Base-by-base conservation (phyloP, 1,140 invertebrate genomes). In the Callitettix versicolor region DNA sequence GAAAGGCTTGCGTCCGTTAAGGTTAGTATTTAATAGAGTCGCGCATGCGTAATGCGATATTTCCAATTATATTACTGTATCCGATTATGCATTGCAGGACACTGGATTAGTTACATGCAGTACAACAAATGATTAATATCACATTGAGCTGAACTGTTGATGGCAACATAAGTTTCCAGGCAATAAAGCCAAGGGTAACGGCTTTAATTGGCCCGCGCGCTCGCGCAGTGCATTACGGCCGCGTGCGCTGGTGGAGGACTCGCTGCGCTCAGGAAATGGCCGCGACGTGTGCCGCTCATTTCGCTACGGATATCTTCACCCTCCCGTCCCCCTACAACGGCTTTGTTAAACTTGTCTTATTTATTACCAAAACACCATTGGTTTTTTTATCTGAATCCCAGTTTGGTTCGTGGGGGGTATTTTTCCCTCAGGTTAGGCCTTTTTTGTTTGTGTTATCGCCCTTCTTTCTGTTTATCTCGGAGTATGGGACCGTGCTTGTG, bases 361-460 rank as follows among this genome's bases (percentile, higher is more conserved):
- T 54, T 46, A 40, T 54, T 46, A 30, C 40, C 53, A 54, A 44
- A 54, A 54, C 53, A 54, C 24, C 44, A 26, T 11, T 30, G 26
- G 3, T 30, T 30, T 30, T 30, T 30, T 30, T 30, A 30, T 30
- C 26, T 30, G 26, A 30, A 9, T 30, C 9, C 9, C 26, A 30
- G 26, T 30, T 30, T 4, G 26, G 26, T 30, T 30, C 26, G 26
- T 30, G 26, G 26, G 26, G 26, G 26, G 26, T 30, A 30, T 30
- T 30, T 30, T 30, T 30, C 26, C 26, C 26, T 3, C 26, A 30
- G 26, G 26, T 30, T 30, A 30, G 26, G 9, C 26, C 3, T 3
- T 9, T 30, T 30, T 30, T 30, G 26, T 30, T 30, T 30, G 26
- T 9, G 26, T 30, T 30, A 30, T 30, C 26, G 26, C 26, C 26